A percentile compares a stretch with the other conserved stretches of the same genome.
These are phyloP conservation scores for Helicolenus hilgendorfi DNA, from an alignment of 2,797 vertebrate genomes.

Conservation along the genomic window DNA sequence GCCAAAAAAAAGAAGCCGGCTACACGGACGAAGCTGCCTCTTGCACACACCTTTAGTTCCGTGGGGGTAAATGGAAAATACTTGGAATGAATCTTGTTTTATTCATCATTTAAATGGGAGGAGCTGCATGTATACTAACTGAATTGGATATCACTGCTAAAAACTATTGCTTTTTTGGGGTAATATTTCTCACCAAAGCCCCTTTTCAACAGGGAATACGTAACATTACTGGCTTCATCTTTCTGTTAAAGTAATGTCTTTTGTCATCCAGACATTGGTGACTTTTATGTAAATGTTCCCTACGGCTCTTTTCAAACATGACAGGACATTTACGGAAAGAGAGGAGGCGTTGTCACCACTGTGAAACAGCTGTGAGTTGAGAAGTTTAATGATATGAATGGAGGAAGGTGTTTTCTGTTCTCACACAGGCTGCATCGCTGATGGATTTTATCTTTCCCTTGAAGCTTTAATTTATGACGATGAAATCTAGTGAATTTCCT, in stretches of 20 bases:
- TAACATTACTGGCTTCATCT: not conserved
- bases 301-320: not conserved
- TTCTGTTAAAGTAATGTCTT: not conserved
- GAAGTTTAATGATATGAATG: conserved; percentile 3
- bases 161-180: not conserved
- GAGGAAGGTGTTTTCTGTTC: conserved; percentile 19
- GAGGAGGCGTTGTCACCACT: not conserved
- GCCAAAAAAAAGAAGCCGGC: conserved; percentile 48
- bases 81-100: not conserved
- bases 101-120: conserved; percentile 12
- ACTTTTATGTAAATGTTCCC: not conserved
- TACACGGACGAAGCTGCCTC: conserved; percentile 49
- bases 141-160: not conserved
- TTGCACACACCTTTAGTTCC: conserved; percentile 66
- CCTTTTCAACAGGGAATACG: not conserved
- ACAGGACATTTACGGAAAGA: not conserved
- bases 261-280: not conserved
- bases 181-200: not conserved
- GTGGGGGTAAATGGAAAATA: conserved; percentile 46
- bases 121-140: not conserved
- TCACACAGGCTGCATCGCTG: not conserved
- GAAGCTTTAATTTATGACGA: conserved; percentile 18
- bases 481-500: not conserved
- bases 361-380: conserved; percentile 1
- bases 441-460: not conserved